Evolutionary conservation across 1,140 invertebrate genomes (phyloP), one percentile per base, ranked within the genome.

Genomic region (Macrotrachela quadricornifera): DNA sequence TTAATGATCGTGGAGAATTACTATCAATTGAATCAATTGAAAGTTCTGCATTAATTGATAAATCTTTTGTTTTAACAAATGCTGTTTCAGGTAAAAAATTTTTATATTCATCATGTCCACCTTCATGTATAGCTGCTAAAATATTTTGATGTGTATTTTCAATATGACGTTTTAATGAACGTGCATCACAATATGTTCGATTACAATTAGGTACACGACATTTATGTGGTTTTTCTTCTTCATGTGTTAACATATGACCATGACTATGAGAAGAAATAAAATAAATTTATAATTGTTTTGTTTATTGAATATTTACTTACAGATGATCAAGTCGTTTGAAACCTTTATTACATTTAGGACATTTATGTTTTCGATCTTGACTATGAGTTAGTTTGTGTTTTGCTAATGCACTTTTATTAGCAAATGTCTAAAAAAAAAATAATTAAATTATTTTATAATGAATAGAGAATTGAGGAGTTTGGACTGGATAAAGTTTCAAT

Each of bases 291-390:
- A n/a, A n/a, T n/a, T n/a, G n/a, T n/a, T n/a, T 30, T 30, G 2
- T 30, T 30, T 30, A 8, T 30, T 4, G 21, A 30, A 42, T n/a
- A 46, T 17, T 17, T 46, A 85, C 85, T 86, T 75, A 90, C 83
- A 95, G 78, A 76, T 95, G 90, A 75, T 95, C 90, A 74, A 94
- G 88, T 68, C 88, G 78, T 74, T 95, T 95, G 76, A 95, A 95
- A 59, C 87, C 87, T 73, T 95, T 95, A 51, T 82, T 79, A 71
- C 90, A 95, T 67, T 90, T 80, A 60, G 77, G 79, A 71, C 90
- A 95, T 55, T 88, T 80, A 71, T 92, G 94, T 72, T 91, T 90
- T 61, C 90, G 72, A 67, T 95, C 88, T 71, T 95, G 87, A 71
- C 86, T 91, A 75, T 95, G 90, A 58, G 87, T 94, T 68, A 94